A percentile compares a stretch with the other conserved stretches of the same genome.
These are phyloP conservation scores for Esperia sulphurella DNA, from an alignment of 2,888 invertebrate species.

Conservation along the genomic window DNA sequence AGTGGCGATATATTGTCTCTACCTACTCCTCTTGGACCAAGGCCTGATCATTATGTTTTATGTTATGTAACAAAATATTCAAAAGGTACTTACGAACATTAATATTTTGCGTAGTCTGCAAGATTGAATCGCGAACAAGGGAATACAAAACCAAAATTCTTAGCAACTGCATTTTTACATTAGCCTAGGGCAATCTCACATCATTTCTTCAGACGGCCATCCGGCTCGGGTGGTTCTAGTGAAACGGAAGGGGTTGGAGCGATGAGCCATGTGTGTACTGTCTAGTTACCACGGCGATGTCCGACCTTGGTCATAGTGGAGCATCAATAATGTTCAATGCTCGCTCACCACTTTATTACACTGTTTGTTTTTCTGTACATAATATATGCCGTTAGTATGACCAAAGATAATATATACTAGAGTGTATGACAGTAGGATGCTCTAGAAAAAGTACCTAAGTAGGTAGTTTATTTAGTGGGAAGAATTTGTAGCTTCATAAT, in stretches of 20 bases:
- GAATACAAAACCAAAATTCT: conserved; percentile 29
- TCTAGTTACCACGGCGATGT: conserved; percentile 62
- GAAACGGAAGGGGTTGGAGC: too few relatives aligned
- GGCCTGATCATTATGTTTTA: too few relatives aligned
- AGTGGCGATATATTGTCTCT: too few relatives aligned
- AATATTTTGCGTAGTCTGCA: conserved; percentile 85
- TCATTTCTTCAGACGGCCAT: conserved; percentile 16
- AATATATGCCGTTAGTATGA: background rate
- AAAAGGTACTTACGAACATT: conserved; percentile 82
- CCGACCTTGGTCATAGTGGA: conserved; percentile 53
- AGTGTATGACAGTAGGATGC: too few relatives aligned
- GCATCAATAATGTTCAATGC: conserved; percentile 50
- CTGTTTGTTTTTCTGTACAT: background rate
- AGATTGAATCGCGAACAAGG: conserved; percentile 29
- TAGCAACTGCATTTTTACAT: conserved; percentile 24
- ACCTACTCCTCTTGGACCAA: too few relatives aligned
- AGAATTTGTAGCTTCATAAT: too few relatives aligned
- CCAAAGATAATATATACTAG: too few relatives aligned
- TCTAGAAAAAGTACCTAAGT: too few relatives aligned
- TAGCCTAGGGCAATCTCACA: conserved; percentile 10
- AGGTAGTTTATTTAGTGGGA: too few relatives aligned
- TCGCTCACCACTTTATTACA: conserved; percentile 14
- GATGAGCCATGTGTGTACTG: conserved; percentile 38
- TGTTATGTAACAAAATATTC: background rate
- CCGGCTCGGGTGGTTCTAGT: conserved; percentile 7